Evolutionary conservation across 2,797 vertebrate genomes (phyloP).

Genomic region (Stomatorhinus walkeri): DNA sequence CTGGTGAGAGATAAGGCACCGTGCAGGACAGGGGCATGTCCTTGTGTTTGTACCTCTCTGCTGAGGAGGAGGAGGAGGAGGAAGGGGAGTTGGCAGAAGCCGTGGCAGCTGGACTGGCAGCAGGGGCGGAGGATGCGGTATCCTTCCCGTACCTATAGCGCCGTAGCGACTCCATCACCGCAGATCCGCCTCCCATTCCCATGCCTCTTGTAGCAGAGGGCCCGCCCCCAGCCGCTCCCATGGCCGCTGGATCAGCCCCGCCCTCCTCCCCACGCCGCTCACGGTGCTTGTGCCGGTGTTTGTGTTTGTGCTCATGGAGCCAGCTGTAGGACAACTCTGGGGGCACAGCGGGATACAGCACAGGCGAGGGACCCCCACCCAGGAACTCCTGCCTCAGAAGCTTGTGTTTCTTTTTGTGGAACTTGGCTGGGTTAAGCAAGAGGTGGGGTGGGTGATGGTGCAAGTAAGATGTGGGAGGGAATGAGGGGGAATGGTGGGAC

Average conservation of each 20-base stretch:
- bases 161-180: conserved; percentile 72
- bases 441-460: conserved; percentile 82
- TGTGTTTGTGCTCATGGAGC: conserved; percentile 77
- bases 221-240: conserved; percentile 30
- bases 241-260: conserved; percentile 28
- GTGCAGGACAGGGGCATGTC: conserved; percentile 59
- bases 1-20: conserved; percentile 66
- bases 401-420: conserved; percentile 88
- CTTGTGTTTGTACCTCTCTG: conserved; percentile 79
- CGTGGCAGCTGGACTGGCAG: conserved; percentile 56
- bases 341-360: conserved; percentile 64
- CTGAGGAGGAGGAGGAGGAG: conserved; percentile 51
- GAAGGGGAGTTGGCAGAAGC: conserved; percentile 56
- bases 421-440: conserved; percentile 88
- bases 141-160: conserved; percentile 74
- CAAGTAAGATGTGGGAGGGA: conserved; percentile 71
- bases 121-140: conserved; percentile 43
- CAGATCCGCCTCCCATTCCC: conserved; percentile 42
- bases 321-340: conserved; percentile 80
- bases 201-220: conserved; percentile 31
- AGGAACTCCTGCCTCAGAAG: conserved; percentile 76
- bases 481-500: conserved; percentile 63
- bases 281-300: conserved; percentile 80
- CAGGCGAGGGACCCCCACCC: conserved; percentile 58
- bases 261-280: conserved; percentile 63